phyloP scores from a whole-genome alignment of 2,797 vertebrate species.

The Microctenopoma lineatum region DNA sequence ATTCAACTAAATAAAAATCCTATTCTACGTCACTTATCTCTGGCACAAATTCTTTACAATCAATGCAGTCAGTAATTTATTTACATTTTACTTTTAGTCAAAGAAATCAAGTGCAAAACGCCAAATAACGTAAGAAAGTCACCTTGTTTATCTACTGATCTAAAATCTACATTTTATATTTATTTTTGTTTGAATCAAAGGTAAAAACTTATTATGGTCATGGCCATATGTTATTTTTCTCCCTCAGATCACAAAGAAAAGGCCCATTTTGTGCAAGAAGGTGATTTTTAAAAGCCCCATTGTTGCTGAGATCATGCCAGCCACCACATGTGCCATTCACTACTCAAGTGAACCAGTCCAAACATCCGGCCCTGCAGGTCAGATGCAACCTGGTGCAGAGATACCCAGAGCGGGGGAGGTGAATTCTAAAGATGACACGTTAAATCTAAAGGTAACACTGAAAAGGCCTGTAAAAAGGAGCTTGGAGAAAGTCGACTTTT shows the following conservation, averaged over 20 bases:
- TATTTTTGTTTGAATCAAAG: not conserved
- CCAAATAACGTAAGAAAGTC: slow-evolving; percentile 43
- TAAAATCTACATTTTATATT: not conserved
- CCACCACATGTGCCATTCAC: not conserved
- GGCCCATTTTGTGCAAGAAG: slow-evolving; percentile 55
- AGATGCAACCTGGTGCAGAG: not conserved
- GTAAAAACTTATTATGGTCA: not conserved
- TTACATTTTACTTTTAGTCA: slow-evolving; percentile 4
- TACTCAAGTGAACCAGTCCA: not conserved
- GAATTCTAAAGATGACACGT: not conserved
- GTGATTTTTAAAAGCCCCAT: slow-evolving; percentile 72
- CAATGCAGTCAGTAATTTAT: not conserved
- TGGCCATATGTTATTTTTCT: slow-evolving; percentile 6
- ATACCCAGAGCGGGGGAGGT: not conserved
- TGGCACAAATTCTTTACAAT: not conserved
- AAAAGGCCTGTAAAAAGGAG: slow-evolving; percentile 19
- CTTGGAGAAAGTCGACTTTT: slow-evolving; percentile 57
- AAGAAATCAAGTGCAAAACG: slow-evolving; percentile 19
- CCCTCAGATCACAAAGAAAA: slow-evolving; percentile 47
- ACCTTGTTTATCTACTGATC: not conserved
- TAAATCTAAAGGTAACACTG: not conserved
- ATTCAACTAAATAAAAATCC: too few relatives aligned
- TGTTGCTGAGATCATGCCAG: not conserved
- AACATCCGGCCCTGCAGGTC: not conserved
- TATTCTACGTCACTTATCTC: too few relatives aligned